These are phyloP conservation scores for Manis pentadactyla DNA, from an alignment of 2,797 vertebrate species.

Conservation along the genomic window DNA sequence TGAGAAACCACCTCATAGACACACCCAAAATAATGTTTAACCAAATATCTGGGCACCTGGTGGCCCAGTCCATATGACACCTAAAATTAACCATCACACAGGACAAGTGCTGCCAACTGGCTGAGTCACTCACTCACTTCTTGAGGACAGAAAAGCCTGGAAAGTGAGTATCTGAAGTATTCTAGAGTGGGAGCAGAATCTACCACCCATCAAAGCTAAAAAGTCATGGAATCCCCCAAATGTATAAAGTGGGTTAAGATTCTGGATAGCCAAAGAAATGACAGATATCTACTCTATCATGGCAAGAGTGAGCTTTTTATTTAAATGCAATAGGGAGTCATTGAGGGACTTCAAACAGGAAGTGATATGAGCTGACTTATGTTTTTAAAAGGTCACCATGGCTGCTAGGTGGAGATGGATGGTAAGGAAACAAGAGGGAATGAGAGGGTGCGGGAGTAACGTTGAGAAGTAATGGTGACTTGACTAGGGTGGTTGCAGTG, in stretches of 20 bases:
- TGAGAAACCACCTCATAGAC: not conserved
- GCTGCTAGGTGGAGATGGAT: not conserved
- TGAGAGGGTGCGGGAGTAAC: not conserved
- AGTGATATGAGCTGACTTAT: not conserved
- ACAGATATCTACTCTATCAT: not conserved
- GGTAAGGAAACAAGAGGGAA: not conserved
- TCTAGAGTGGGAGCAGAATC: not conserved
- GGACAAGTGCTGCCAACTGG: not conserved
- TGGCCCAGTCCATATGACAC: too few species aligned
- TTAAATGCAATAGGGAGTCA: not conserved
- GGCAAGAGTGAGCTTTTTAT: not conserved
- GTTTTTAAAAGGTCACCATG: not conserved
- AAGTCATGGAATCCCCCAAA: not conserved
- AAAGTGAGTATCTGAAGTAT: not conserved
- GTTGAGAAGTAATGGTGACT: not conserved
- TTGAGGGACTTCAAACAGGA: not conserved
- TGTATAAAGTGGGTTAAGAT: not conserved
- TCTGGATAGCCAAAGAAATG: not conserved
- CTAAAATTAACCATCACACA: not conserved
- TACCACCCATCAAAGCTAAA: not conserved
- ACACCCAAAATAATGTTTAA: not conserved
- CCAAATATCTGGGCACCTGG: not conserved
- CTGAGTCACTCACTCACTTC: not conserved
- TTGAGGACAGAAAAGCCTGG: not conserved
- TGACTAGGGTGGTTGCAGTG: too few species aligned